Evolutionary conservation across 2,888 invertebrate genomes (phyloP).

Genomic region (Asteroscopus sphinx): DNA sequence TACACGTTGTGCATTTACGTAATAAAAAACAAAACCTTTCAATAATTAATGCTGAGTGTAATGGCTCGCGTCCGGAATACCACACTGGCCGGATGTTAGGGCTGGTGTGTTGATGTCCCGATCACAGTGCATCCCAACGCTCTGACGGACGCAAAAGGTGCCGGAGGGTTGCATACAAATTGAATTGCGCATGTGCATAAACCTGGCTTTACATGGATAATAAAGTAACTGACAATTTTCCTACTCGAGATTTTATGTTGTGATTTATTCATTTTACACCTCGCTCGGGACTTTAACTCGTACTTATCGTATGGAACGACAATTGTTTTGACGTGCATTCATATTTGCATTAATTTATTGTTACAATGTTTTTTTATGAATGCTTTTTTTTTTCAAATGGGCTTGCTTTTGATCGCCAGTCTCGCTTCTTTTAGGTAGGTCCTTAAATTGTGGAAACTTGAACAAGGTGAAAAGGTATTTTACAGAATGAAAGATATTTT

Average conservation of each 20-base stretch:
- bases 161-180: neutral
- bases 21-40: too few species aligned
- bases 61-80: neutral
- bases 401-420: too few species aligned
- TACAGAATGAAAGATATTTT: too few species aligned
- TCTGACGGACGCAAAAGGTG: neutral
- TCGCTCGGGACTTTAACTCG: neutral
- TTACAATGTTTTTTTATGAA: too few species aligned
- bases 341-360: too few species aligned
- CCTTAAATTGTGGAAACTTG: too few species aligned
- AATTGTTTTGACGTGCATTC: too few species aligned
- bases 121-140: slow-evolving; percentile 8
- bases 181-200: slow-evolving; percentile 31
- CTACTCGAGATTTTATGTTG: neutral
- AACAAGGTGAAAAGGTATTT: too few species aligned
- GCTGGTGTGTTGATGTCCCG: neutral
- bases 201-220: neutral
- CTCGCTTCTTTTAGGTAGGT: too few species aligned
- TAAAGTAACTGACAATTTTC: neutral
- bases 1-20: neutral
- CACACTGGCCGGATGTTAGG: slow-evolving; percentile 24
- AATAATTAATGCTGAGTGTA: slow-evolving; percentile 5
- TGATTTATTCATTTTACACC: neutral
- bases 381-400: too few species aligned
- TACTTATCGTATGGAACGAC: neutral